Evolutionary conservation across 2,113 vertebrate species (phyloP).

Genomic region (Lamprotornis superbus): DNA sequence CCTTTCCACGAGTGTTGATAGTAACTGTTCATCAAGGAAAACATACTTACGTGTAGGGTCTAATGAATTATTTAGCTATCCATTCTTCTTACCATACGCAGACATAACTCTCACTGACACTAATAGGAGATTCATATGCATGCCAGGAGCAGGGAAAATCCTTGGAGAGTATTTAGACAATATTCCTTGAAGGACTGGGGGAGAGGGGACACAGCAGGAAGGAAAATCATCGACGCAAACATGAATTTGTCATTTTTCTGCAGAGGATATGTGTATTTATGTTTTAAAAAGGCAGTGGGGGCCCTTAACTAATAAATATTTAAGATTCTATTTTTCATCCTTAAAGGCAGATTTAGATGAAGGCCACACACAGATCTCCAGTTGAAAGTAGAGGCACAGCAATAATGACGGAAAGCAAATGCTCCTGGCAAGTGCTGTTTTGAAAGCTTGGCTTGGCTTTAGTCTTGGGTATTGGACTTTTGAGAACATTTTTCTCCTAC

Average conservation of each 20-base stretch:
- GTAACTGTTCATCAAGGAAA: background rate
- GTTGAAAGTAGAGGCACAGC: background rate
- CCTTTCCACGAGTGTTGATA: background rate
- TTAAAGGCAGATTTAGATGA: background rate
- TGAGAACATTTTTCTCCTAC: background rate
- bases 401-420: background rate
- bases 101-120: constrained; percentile 55
- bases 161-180: constrained; percentile 35
- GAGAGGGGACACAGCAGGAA: background rate
- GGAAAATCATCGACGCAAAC: background rate
- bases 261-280: background rate
- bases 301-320: background rate
- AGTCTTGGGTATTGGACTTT: background rate
- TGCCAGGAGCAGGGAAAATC: constrained; percentile 19
- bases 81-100: background rate
- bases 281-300: background rate
- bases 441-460: background rate
- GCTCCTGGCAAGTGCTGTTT: background rate
- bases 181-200: background rate
- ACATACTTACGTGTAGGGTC: background rate
- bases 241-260: constrained; percentile 27
- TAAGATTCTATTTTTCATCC: background rate
- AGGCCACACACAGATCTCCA: background rate
- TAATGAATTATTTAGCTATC: constrained; percentile 59
- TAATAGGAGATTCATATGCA: constrained; percentile 46